Percentiles rank a stretch among this genome's conserved stretches.
These are phyloP conservation scores for Lasiurus borealis DNA, from an alignment of 2,113 vertebrate genomes.

Conservation along the genomic window DNA sequence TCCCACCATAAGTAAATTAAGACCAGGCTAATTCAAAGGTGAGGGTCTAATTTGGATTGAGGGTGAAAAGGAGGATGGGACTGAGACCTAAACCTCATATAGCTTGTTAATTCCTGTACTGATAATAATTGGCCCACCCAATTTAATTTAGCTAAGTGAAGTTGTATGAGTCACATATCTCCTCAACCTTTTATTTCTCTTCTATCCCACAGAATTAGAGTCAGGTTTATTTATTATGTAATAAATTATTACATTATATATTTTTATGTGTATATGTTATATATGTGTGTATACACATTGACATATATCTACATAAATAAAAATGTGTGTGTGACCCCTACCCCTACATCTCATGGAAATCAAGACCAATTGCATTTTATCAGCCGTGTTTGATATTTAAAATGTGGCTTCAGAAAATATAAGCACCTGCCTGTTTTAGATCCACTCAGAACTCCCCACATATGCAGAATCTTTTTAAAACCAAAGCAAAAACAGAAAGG, in stretches of 20 bases:
- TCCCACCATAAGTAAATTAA: neutral
- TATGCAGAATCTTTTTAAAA: conserved; percentile 65
- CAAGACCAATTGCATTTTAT: neutral
- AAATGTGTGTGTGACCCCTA: neutral
- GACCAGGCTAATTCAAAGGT: neutral
- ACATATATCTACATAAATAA: neutral
- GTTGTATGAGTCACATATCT: neutral
- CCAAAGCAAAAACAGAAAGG: conserved; percentile 55
- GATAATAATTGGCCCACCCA: neutral
- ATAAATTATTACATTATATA: neutral
- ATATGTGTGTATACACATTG: neutral
- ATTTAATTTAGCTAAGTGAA: neutral
- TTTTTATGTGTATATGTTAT: neutral
- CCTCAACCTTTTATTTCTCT: conserved; percentile 7
- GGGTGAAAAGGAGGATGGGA: neutral
- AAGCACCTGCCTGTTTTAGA: conserved; percentile 55
- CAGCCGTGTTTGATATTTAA: conserved; percentile 47
- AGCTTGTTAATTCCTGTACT: neutral
- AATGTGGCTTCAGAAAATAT: conserved; percentile 46
- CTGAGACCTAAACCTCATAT: neutral
- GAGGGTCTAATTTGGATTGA: neutral
- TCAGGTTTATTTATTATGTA: neutral
- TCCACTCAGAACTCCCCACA: conserved; percentile 37
- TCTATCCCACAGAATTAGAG: neutral
- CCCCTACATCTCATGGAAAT: neutral